Percentiles rank a stretch among this genome's conserved stretches.
These are phyloP conservation scores for Microcebus tavaratra DNA, from an alignment of 2,113 vertebrate species.

Conservation along the genomic window DNA sequence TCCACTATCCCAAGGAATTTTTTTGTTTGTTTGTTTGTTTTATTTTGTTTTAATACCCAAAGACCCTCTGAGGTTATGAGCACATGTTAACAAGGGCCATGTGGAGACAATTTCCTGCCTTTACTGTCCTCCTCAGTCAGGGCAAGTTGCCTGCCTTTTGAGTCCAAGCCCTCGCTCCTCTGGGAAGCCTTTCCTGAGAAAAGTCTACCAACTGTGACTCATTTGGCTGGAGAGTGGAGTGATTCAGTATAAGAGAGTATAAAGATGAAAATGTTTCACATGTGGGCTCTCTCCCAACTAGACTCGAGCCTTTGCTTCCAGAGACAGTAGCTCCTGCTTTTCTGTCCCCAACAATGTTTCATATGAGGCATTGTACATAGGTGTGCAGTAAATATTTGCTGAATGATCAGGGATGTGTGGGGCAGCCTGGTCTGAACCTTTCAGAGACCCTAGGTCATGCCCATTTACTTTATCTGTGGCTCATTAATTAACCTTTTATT, in stretches of 20 bases:
- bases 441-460: not conserved
- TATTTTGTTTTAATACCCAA: not conserved
- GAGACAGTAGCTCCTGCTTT: not conserved
- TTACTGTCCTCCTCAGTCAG: not conserved
- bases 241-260: not conserved
- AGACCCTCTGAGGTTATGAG: not conserved
- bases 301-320: not conserved
- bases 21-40: not conserved
- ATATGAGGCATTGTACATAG: not conserved
- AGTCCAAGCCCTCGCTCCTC: not conserved
- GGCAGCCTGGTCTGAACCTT: not conserved
- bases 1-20: not conserved
- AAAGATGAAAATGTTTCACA: not conserved
- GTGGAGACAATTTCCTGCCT: not conserved
- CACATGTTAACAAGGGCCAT: not conserved
- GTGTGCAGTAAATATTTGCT: not conserved
- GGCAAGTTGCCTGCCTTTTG: not conserved
- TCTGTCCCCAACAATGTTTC: not conserved
- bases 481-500: not conserved
- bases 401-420: not conserved
- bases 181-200: slow-evolving; percentile 6
- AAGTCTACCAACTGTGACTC: not conserved
- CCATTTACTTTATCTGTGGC: not conserved
- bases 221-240: not conserved
- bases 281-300: not conserved